These are phyloP conservation scores for Cyanoliseus patagonus DNA, from an alignment of 2,113 vertebrate genomes.

Conservation along the genomic window DNA sequence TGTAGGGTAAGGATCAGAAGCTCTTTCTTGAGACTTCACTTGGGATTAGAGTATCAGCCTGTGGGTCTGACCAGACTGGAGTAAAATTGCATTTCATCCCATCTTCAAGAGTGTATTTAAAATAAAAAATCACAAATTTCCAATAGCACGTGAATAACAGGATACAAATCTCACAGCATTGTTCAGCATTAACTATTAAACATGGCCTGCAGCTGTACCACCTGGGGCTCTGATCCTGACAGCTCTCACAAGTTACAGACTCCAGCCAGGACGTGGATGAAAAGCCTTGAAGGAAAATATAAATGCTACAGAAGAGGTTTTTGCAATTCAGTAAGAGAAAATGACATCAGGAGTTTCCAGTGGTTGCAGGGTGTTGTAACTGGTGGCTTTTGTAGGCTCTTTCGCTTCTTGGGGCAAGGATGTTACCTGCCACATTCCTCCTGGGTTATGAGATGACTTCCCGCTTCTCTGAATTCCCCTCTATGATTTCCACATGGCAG, in stretches of 20 bases:
- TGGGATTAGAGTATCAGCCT: too few relatives aligned
- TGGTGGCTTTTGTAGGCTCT: neutral
- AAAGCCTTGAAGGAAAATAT: slow-evolving; percentile 3
- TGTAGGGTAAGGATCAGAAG: neutral
- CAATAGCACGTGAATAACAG: neutral
- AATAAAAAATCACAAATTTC: neutral
- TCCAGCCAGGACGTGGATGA: neutral
- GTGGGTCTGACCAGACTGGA: too few relatives aligned
- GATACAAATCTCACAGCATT: slow-evolving; percentile 43
- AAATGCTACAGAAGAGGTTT: neutral
- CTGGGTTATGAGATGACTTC: neutral
- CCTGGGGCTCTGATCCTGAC: slow-evolving; percentile 51
- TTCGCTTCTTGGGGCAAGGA: neutral
- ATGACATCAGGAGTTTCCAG: neutral
- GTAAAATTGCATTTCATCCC: neutral
- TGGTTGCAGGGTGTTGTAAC: neutral
- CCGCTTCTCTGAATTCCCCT: neutral
- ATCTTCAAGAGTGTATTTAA: neutral
- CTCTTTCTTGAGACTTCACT: neutral
- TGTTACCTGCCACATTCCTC: neutral
- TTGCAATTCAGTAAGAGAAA: slow-evolving; percentile 1
- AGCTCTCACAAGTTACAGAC: slow-evolving; percentile 27
- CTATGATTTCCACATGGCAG: neutral
- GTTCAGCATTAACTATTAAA: slow-evolving; percentile 67
- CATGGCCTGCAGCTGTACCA: slow-evolving; percentile 48